Base-by-base conservation (phyloP, 2,888 invertebrate species). In the Lydus trimaculatus region DNA sequence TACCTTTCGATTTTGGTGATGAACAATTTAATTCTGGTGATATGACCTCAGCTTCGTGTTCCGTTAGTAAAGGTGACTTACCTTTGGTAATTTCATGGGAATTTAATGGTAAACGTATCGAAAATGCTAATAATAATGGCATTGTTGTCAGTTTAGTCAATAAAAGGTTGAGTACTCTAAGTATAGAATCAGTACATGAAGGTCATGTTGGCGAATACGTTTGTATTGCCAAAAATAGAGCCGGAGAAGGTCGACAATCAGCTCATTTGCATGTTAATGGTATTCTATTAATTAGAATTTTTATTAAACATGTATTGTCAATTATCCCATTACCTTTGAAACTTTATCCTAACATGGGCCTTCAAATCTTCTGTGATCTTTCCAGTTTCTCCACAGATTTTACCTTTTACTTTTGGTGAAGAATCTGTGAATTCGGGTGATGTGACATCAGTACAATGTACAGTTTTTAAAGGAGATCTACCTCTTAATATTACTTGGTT, bases 401-500 rank as follows among this genome's bases (percentile, higher is more conserved):
- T 86, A 69, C 88, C 88, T 65, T 88, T 89, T 75, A 83, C 85
- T 58, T 87, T 89, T 77, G 87, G 87, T 65, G 87, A 88, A 58
- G 86, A 85, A 56, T 84, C 87, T 58, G 84, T 87, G 31, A 82
- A 85, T 69, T 74, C 80, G 9, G 83, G 80, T 6, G 83, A 84
- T 66, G 71, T 75, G 5, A 75, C 76, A 15, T 79, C 81, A 7
- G 62, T 80, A 0, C 74, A 76, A 56, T 94, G 94, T 83, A 89
- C 90, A 31, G 91, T 92, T 25, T 90, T 88, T 76, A 92, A 92
- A 82, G 94, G 95, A 31, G 95, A 95, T 83, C 69, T 91, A 70
- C 95, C 95, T 9, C 87, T 95, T 66, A 88, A 89, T 74, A 91
- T 95, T 66, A 88, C 88, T 63, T 95, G 94, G 94, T 89, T 87